These are phyloP conservation scores for Ephydatia muelleri DNA, from an alignment of 37 sponge, comb jelly and placozoan genomes.

Conservation along the genomic window DNA sequence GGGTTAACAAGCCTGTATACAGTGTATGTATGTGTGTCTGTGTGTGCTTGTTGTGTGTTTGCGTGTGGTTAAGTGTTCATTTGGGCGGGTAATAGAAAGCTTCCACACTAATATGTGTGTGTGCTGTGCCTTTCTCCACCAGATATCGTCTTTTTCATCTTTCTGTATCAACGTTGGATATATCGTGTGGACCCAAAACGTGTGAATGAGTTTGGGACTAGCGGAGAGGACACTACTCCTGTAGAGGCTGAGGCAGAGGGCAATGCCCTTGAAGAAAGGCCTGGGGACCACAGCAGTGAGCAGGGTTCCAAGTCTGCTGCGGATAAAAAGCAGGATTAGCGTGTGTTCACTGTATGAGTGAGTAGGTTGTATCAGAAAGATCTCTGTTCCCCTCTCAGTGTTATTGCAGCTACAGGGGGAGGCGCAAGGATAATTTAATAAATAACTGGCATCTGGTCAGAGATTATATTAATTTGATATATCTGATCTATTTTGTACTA, in stretches of 20 bases:
- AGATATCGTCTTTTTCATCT: conserved; percentile 99
- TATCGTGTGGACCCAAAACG: conserved; percentile 95
- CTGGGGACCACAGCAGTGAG: background rate
- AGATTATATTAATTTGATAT: too few species aligned
- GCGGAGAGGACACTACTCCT: conserved; percentile 64
- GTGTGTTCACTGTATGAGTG: background rate
- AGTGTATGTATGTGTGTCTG: background rate
- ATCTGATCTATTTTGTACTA: too few species aligned
- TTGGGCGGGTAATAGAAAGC: too few species aligned
- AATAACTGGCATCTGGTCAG: too few species aligned
- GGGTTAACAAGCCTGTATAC: too few species aligned
- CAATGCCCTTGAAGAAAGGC: background rate
- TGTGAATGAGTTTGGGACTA: conserved; percentile 95
- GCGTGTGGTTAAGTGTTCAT: too few species aligned
- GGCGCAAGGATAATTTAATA: too few species aligned
- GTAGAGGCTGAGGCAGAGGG: background rate
- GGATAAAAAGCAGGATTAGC: conserved; percentile 28
- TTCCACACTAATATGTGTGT: background rate
- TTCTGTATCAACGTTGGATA: conserved; percentile 96
- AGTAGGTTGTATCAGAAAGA: background rate
- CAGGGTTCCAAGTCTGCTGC: conserved; percentile 3
- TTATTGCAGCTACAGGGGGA: too few species aligned
- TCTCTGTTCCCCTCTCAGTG: background rate
- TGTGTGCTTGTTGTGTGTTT: background rate
- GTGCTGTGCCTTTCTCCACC: conserved; percentile 1